phyloP scores from a whole-genome alignment of 2,797 vertebrate species.

The Enteromius fasciolatus region DNA sequence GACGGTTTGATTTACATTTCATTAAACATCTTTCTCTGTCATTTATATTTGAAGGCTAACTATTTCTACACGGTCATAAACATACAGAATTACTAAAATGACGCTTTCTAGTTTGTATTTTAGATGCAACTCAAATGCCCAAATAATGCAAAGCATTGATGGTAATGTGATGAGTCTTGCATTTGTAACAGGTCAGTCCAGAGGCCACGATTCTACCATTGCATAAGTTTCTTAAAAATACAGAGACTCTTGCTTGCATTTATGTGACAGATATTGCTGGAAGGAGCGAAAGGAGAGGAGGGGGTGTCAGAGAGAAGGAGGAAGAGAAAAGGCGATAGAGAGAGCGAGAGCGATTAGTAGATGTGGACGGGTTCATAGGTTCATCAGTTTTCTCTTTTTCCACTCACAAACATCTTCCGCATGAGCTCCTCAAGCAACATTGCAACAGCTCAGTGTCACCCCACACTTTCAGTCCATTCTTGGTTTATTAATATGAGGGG shows the following conservation, averaged over 20 bases:
- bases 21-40: neutral
- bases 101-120: neutral
- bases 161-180: constrained; percentile 21
- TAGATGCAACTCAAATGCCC: neutral
- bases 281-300: constrained; percentile 65
- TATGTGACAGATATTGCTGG: constrained; percentile 67
- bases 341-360: constrained; percentile 46
- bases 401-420: constrained; percentile 25
- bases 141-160: constrained; percentile 10
- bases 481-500: constrained; percentile 8
- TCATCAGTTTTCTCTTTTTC: constrained; percentile 57
- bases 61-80: neutral
- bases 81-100: neutral
- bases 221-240: constrained; percentile 45
- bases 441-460: constrained; percentile 2
- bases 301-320: constrained; percentile 50
- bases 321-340: constrained; percentile 36
- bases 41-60: neutral
- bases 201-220: constrained; percentile 32
- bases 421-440: constrained; percentile 4
- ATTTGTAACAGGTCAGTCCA: constrained; percentile 46
- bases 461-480: neutral
- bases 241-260: constrained; percentile 62
- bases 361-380: constrained; percentile 60
- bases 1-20: no score